Evolutionary conservation across 2,113 vertebrate species (phyloP), one percentile per base, ranked within the genome.

Genomic region (Prunella fulvescens): DNA sequence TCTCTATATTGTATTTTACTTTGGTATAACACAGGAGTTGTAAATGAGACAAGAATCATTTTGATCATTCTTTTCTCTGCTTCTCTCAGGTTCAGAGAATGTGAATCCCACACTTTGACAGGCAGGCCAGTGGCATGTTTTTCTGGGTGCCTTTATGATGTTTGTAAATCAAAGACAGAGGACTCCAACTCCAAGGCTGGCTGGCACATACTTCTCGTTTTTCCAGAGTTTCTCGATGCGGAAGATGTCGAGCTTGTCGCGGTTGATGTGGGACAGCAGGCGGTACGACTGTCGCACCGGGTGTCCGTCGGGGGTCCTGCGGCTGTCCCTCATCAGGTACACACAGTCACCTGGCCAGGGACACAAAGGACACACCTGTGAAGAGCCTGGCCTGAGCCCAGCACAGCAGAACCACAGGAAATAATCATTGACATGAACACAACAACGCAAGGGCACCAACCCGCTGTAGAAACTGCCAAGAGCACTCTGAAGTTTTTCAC

Each of bases 211-310:
- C 99, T 99, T 99, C 79, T 99, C 99, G 7, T 99, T 99, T 90
- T 99, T 99, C 99, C 99, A 99, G 85, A 99, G 99, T 51, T 99
- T 99, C 95, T 99, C 99, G 7, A 99, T 99, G 76, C 99, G 98
- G 98, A 99, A 99, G 96, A 99, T 99, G 93, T 99, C 99, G 10
- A 99, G 98, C 90, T 99, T 99, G 85, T 99, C 99, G 71, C 99
- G 96, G 97, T 99, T 99, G 96, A 99, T 96, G 96, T 99, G 99
- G 85, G 99, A 99, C 81, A 99, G 96, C 39, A 99, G 98, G 2
- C 99, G 98, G 83, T 99, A 99, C 0, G 99, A 99, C 95, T 99
- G 99, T 9, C 99, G 98, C 48, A 99, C 98, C 0, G 99, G 99
- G 96, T 99, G 99, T 28, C 99, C 99, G 48, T 99, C 99, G 3